phyloP scores from a whole-genome alignment of 2,113 vertebrate species.

The Vulpes vulpes region DNA sequence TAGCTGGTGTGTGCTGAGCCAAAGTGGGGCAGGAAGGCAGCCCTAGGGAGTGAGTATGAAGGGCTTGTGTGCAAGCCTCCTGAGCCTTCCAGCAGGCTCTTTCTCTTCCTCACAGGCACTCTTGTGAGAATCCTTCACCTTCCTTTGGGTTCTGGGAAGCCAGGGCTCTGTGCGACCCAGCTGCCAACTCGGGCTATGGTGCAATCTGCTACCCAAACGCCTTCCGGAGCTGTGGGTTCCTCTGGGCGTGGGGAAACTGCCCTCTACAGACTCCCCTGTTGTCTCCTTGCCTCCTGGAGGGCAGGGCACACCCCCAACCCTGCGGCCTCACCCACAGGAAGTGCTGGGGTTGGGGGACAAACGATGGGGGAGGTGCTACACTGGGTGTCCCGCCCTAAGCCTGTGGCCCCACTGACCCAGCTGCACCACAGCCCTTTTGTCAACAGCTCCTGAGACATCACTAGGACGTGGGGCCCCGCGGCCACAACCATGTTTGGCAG shows the following conservation, averaged over 20 bases:
- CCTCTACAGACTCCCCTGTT: conserved; percentile 61
- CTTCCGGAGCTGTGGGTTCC: conserved; percentile 82
- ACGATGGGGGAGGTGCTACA: background rate
- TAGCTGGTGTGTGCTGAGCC: background rate
- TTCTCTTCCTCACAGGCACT: background rate
- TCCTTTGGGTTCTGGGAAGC: conserved; percentile 52
- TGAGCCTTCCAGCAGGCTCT: background rate
- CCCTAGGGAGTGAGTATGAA: background rate
- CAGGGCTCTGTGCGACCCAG: background rate
- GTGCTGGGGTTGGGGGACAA: conserved; percentile 45
- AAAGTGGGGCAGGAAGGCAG: background rate
- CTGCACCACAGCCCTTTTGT: background rate
- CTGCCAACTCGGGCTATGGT: conserved; percentile 56
- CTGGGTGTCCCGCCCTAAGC: background rate
- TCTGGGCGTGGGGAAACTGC: conserved; percentile 77
- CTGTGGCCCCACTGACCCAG: background rate
- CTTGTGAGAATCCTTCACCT: background rate
- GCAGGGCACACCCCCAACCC: conserved; percentile 64
- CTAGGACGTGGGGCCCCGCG: background rate
- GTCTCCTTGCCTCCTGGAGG: conserved; percentile 36
- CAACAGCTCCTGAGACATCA: background rate
- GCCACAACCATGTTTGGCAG: conserved; percentile 92
- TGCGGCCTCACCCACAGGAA: conserved; percentile 81
- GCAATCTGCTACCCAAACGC: conserved; percentile 77
- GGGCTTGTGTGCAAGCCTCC: background rate